Evolutionary conservation across 1,140 invertebrate species (phyloP).

Genomic region (Philopotamus ludificatus): DNA sequence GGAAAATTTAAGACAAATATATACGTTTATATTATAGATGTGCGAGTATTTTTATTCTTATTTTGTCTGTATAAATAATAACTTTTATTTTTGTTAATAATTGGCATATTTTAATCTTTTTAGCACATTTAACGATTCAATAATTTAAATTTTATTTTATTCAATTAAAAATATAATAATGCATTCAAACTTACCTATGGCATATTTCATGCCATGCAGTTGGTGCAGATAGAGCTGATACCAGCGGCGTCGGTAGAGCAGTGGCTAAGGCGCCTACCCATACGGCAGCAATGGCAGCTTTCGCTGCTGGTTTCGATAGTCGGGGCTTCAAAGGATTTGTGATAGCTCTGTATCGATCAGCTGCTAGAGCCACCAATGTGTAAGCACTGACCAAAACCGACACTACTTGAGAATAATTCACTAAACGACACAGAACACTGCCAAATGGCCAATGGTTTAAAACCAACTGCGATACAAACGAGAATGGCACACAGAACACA

Average conservation of each 20-base stretch:
- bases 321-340: constrained; percentile 81
- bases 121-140: too few relatives aligned
- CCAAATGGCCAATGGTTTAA: constrained; percentile 84
- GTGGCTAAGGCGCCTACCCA: constrained; percentile 79
- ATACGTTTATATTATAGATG: too few relatives aligned
- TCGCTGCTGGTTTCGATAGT: constrained; percentile 69
- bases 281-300: constrained; percentile 70
- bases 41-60: too few relatives aligned
- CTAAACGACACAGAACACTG: constrained; percentile 68
- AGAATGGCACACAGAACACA: constrained; percentile 83
- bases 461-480: constrained; percentile 72
- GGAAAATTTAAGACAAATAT: too few relatives aligned
- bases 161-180: neutral
- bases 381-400: constrained; percentile 83
- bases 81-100: too few relatives aligned
- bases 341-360: constrained; percentile 85
- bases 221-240: constrained; percentile 63
- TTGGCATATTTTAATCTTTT: too few relatives aligned
- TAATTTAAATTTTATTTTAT: too few relatives aligned
- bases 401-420: constrained; percentile 76
- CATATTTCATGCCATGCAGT: constrained; percentile 60
- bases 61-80: too few relatives aligned
- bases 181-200: constrained; percentile 58
- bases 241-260: constrained; percentile 76
- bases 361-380: constrained; percentile 80